Evolutionary conservation across 2,888 invertebrate species (phyloP).

Genomic region (Zonitis immaculata): DNA sequence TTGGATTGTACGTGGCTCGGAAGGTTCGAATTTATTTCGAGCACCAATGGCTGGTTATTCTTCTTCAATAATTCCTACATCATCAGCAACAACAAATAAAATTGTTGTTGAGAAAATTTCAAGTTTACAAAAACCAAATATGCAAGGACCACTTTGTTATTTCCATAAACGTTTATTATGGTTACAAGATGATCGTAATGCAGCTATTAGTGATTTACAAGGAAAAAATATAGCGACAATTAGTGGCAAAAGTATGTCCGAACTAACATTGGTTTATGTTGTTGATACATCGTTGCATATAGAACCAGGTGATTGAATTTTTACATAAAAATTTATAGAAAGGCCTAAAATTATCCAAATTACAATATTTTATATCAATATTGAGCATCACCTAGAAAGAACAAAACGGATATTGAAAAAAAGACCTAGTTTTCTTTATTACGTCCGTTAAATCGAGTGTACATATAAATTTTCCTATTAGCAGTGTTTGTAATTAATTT

Average conservation of each 20-base stretch:
- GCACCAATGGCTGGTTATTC: constrained; percentile 58
- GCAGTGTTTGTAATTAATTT: too few species aligned
- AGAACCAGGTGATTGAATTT: constrained; percentile 45
- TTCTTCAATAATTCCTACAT: too few species aligned
- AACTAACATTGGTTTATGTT: constrained; percentile 66
- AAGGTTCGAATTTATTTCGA: constrained; percentile 68
- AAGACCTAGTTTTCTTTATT: too few species aligned
- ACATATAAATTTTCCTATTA: too few species aligned
- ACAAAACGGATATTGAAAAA: too few species aligned
- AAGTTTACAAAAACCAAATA: constrained; percentile 52
- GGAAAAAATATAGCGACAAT: constrained; percentile 69
- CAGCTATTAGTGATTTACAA: constrained; percentile 69
- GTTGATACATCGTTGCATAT: constrained; percentile 60
- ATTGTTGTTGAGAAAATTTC: constrained; percentile 40
- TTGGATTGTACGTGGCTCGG: constrained; percentile 79
- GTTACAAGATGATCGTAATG: constrained; percentile 69
- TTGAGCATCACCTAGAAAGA: too few species aligned
- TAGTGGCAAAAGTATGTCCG: constrained; percentile 60
- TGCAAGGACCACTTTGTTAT: constrained; percentile 71
- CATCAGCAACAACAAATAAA: constrained; percentile 8
- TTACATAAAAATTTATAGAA: too few species aligned
- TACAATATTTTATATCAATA: too few species aligned
- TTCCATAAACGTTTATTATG: constrained; percentile 79
- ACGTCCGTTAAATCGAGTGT: too few species aligned
- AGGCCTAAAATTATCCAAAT: too few species aligned